These are phyloP conservation scores for Papilio machaon DNA, from an alignment of 1,140 invertebrate genomes.

Conservation along the genomic window DNA sequence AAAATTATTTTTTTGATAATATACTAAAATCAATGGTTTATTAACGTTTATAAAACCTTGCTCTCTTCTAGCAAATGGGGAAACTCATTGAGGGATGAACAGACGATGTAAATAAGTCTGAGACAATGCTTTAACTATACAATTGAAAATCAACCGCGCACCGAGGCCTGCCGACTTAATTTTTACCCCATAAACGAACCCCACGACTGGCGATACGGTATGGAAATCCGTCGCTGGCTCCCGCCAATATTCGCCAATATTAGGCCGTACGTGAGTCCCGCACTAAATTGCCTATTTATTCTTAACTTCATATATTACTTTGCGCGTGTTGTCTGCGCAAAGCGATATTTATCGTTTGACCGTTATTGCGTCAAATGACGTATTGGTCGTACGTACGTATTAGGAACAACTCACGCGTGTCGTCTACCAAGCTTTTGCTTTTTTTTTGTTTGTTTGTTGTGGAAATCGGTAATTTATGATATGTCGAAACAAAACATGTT, in stretches of 20 bases:
- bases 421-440: slow-evolving; percentile 14
- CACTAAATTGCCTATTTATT: slow-evolving; percentile 83
- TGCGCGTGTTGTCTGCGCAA: slow-evolving; percentile 80
- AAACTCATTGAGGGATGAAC: background rate
- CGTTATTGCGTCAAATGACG: slow-evolving; percentile 15
- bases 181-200: slow-evolving; percentile 80
- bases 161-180: slow-evolving; percentile 70
- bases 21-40: too few species aligned
- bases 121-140: slow-evolving; percentile 45
- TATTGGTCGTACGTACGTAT: slow-evolving; percentile 26
- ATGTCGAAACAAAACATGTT: background rate
- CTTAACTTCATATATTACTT: slow-evolving; percentile 83
- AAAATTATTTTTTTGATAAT: too few species aligned
- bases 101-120: background rate
- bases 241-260: slow-evolving; percentile 80
- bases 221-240: slow-evolving; percentile 76
- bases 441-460: slow-evolving; percentile 21
- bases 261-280: slow-evolving; percentile 79
- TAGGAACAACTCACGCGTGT: slow-evolving; percentile 18
- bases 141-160: slow-evolving; percentile 73
- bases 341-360: slow-evolving; percentile 81
- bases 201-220: slow-evolving; percentile 77
- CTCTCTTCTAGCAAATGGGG: background rate
- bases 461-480: slow-evolving; percentile 11
- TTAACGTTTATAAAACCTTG: too few species aligned